phyloP scores from a whole-genome alignment of 1,140 invertebrate species.

The Macrotrachela quadricornifera region DNA sequence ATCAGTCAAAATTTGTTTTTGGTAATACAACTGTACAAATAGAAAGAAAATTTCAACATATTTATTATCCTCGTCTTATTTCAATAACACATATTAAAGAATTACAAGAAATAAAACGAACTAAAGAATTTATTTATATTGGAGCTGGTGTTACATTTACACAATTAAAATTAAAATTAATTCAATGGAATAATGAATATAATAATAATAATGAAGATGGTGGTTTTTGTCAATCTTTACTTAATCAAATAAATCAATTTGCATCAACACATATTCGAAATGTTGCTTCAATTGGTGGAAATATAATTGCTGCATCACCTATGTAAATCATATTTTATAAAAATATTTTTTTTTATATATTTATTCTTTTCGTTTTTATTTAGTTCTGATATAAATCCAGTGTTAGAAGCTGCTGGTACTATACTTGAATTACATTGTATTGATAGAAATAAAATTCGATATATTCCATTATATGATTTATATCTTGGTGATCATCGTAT shows the following conservation, averaged over 20 bases:
- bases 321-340: no score
- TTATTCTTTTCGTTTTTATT: no score
- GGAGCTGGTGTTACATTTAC: no score
- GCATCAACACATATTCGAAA: constrained; percentile 79
- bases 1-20: constrained; percentile 54
- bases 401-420: constrained; percentile 53
- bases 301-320: constrained; percentile 79
- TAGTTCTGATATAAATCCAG: constrained; percentile 66
- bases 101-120: no score
- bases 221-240: constrained; percentile 31
- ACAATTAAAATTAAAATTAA: no score
- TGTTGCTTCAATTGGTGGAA: constrained; percentile 57
- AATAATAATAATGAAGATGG: no score
- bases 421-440: constrained; percentile 34
- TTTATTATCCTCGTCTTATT: constrained; percentile 55
- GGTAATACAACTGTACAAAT: constrained; percentile 86
- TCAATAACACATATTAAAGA: constrained; percentile 38
- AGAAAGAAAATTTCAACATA: constrained; percentile 70
- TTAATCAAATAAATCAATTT: constrained; percentile 75
- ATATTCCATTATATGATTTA: constrained; percentile 38
- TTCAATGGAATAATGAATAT: no score
- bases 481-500: constrained; percentile 67
- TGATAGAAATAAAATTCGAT: constrained; percentile 14
- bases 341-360: no score
- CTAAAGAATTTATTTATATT: no score